These are phyloP conservation scores for Eupleurogrammus muticus DNA, from an alignment of 2,797 vertebrate genomes.

Conservation along the genomic window DNA sequence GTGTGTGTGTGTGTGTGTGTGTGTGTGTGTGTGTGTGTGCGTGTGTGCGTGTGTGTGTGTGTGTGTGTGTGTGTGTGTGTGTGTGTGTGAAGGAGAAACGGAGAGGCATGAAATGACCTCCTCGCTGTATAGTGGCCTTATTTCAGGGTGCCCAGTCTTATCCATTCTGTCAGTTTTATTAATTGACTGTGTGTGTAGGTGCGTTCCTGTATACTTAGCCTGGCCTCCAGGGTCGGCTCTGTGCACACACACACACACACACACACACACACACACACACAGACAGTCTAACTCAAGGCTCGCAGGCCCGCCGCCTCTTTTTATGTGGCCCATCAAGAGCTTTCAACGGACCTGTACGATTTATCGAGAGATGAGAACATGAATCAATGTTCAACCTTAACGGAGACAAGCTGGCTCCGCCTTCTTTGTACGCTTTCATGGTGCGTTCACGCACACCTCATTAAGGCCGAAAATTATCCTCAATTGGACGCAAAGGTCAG, in stretches of 20 bases:
- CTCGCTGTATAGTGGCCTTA: slow-evolving; percentile 44
- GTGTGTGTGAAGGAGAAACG: neutral
- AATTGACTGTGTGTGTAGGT: slow-evolving; percentile 49
- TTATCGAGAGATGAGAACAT: too few relatives aligned
- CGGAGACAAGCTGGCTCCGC: too few relatives aligned
- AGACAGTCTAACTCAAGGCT: neutral
- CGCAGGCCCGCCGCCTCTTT: too few relatives aligned
- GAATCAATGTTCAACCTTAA: too few relatives aligned
- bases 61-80: neutral
- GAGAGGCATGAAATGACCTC: slow-evolving; percentile 47
- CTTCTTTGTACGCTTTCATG: too few relatives aligned
- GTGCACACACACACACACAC: slow-evolving; percentile 34
- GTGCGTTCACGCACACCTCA: too few relatives aligned
- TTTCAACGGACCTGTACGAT: too few relatives aligned
- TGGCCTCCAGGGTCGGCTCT: slow-evolving; percentile 41
- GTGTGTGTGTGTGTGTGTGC: neutral
- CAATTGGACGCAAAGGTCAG: too few relatives aligned
- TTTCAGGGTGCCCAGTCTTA: slow-evolving; percentile 43
- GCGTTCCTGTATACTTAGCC: slow-evolving; percentile 56
- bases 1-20: neutral
- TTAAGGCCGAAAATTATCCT: too few relatives aligned
- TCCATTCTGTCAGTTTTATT: slow-evolving; percentile 57
- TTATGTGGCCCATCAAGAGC: too few relatives aligned
- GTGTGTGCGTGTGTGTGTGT: slow-evolving; percentile 2
- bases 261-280: slow-evolving; percentile 18